Evolutionary conservation across 2,888 invertebrate species (phyloP).

Genomic region (Crioceris asparagi): DNA sequence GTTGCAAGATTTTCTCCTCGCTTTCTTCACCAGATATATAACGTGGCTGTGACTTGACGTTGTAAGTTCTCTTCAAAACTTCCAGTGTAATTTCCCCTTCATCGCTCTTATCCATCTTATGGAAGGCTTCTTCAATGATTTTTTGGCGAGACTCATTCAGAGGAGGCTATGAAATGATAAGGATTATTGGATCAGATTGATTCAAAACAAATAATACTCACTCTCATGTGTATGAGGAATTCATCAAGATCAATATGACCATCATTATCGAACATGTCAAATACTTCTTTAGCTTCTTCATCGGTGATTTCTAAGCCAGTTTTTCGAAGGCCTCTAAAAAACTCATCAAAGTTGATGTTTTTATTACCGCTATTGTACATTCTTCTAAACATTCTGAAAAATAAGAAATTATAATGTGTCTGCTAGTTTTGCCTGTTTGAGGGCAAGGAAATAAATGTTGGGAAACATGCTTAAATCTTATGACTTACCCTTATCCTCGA

Average conservation of each 20-base stretch:
- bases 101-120: constrained; percentile 74
- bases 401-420: too few species aligned
- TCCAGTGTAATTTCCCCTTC: constrained; percentile 71
- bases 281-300: constrained; percentile 56
- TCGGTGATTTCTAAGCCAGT: constrained; percentile 59
- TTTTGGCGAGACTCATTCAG: too few species aligned
- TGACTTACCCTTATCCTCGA: too few species aligned
- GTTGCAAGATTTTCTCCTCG: constrained; percentile 66
- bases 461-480: too few species aligned
- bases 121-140: constrained; percentile 70
- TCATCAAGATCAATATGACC: constrained; percentile 75
- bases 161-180: too few species aligned
- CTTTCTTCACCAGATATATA: constrained; percentile 83
- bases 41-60: too few species aligned
- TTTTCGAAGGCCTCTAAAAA: constrained; percentile 65
- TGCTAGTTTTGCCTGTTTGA: too few species aligned
- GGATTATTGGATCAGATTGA: too few species aligned
- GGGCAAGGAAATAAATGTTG: too few species aligned
- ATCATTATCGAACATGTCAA: constrained; percentile 71
- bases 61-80: constrained; percentile 68
- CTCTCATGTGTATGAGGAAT: constrained; percentile 71
- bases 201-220: too few species aligned
- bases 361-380: constrained; percentile 90
- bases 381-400: constrained; percentile 67
- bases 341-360: constrained; percentile 69